Percentiles rank a stretch among this genome's conserved stretches.
phyloP scores from a whole-genome alignment of 37 sponge, comb jelly and placozoan species.

The Axinella damicornis region DNA sequence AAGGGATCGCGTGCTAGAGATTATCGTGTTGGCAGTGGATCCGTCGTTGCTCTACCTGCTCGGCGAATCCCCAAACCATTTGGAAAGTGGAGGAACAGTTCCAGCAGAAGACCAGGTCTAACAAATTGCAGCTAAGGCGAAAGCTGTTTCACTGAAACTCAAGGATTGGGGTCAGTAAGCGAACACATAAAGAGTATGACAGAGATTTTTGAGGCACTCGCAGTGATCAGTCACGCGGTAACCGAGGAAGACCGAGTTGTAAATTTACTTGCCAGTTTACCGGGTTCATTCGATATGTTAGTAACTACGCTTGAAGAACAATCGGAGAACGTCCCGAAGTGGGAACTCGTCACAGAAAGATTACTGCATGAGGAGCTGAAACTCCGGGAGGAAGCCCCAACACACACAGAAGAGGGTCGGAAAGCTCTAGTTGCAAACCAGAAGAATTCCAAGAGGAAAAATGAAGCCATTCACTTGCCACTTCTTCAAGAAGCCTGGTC shows the following conservation, averaged over 20 bases:
- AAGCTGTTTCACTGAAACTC: slow-evolving; percentile 4
- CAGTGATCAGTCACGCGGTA: slow-evolving; percentile 30
- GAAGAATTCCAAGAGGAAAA: too few relatives aligned
- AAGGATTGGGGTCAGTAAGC: neutral
- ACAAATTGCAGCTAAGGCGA: neutral
- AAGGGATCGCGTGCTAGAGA: slow-evolving; percentile 13
- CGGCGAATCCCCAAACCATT: slow-evolving; percentile 9
- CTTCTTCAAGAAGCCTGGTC: slow-evolving; percentile 12
- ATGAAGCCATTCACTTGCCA: slow-evolving; percentile 33
- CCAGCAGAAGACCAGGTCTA: slow-evolving; percentile 29
- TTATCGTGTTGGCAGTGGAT: slow-evolving; percentile 13
- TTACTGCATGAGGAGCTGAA: slow-evolving; percentile 17
- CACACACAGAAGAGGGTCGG: neutral
- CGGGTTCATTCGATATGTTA: slow-evolving; percentile 5
- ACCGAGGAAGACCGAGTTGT: slow-evolving; percentile 37
- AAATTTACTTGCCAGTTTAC: slow-evolving; percentile 7
- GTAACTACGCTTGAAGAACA: slow-evolving; percentile 20
- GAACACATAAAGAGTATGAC: slow-evolving; percentile 9
- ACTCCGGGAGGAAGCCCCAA: neutral
- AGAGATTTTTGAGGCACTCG: neutral
- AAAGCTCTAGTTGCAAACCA: neutral
- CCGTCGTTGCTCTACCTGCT: slow-evolving; percentile 15
- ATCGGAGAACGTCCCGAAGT: neutral
- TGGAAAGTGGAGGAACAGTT: slow-evolving; percentile 2
- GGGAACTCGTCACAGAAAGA: slow-evolving; percentile 12